Percentiles rank a stretch among this genome's conserved stretches.
Evolutionary conservation across 2,797 vertebrate genomes (phyloP).

Genomic region (Acrocephalus scirpaceus): DNA sequence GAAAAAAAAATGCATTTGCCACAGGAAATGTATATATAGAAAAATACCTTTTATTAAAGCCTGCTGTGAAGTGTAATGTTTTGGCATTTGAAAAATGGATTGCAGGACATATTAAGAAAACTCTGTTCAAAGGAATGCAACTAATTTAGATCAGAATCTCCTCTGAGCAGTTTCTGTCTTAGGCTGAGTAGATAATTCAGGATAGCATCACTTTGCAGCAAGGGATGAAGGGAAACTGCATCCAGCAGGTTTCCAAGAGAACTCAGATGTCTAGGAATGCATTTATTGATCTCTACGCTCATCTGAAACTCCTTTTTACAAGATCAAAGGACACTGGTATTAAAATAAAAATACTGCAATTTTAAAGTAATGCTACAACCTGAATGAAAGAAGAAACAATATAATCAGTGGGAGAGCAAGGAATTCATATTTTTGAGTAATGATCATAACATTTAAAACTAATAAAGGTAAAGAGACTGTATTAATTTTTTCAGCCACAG

Average conservation of each 20-base stretch:
- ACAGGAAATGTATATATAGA: slow-evolving; percentile 28
- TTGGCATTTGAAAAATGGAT: slow-evolving; percentile 57
- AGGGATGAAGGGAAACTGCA: slow-evolving; percentile 7
- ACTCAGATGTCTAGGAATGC: not conserved
- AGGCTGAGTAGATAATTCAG: slow-evolving; percentile 28
- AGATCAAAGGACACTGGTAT: not conserved
- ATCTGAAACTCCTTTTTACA: not conserved
- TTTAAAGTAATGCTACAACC: not conserved
- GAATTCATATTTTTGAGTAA: not conserved
- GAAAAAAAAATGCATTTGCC: slow-evolving; percentile 11
- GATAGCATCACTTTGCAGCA: slow-evolving; percentile 24
- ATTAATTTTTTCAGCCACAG: not conserved
- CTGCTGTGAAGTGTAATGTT: slow-evolving; percentile 47
- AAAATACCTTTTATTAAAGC: slow-evolving; percentile 55
- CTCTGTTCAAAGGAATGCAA: slow-evolving; percentile 10
- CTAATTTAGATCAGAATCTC: slow-evolving; percentile 45
- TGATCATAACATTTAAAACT: not conserved
- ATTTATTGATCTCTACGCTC: not conserved
- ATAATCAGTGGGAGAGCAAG: not conserved
- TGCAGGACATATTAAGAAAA: slow-evolving; percentile 33
- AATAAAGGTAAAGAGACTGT: not conserved
- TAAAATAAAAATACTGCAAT: not conserved
- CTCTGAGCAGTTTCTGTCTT: slow-evolving; percentile 23
- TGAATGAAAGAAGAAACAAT: not conserved
- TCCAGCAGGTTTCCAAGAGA: not conserved